Conservation (phyloP, 2,888 invertebrate species). For the Melanostoma mellinum region DNA sequence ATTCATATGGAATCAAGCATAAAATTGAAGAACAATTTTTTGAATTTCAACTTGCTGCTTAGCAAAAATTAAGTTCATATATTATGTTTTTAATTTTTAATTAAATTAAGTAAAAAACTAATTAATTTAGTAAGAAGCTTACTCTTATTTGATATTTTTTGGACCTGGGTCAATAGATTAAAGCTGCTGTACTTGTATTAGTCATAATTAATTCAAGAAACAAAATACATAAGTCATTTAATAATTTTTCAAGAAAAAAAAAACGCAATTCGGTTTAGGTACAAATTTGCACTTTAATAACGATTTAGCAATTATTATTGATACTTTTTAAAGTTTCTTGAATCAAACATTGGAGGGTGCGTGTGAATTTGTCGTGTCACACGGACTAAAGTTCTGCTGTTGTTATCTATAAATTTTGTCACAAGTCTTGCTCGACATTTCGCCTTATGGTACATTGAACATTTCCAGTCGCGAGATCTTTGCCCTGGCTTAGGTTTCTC, state of each 20-base stretch:
- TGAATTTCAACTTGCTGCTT: too few relatives aligned
- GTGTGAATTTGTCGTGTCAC: conserved; percentile 77
- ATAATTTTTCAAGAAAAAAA: background rate
- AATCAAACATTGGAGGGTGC: conserved; percentile 77
- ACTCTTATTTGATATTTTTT: too few relatives aligned
- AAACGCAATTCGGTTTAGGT: conserved; percentile 15
- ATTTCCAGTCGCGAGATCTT: conserved; percentile 80
- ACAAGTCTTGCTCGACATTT: conserved; percentile 80
- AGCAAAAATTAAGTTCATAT: too few relatives aligned
- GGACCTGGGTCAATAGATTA: too few relatives aligned
- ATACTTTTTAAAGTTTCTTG: conserved; percentile 33
- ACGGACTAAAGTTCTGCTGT: conserved; percentile 75
- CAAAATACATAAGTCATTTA: background rate
- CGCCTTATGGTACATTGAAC: conserved; percentile 81
- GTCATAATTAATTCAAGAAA: background rate
- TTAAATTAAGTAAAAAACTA: too few relatives aligned
- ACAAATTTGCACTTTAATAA: conserved; percentile 35
- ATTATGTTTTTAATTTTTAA: too few relatives aligned
- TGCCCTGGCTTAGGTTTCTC: conserved; percentile 79
- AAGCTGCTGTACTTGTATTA: too few relatives aligned
- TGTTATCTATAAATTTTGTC: conserved; percentile 76
- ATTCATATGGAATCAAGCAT: too few relatives aligned
- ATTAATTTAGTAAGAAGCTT: too few relatives aligned
- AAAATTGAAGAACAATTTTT: too few relatives aligned
- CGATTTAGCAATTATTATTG: conserved; percentile 24